Percentiles rank a stretch among this genome's conserved stretches.
Evolutionary conservation across 2,797 vertebrate genomes (phyloP).

Genomic region (Dipus sagitta): DNA sequence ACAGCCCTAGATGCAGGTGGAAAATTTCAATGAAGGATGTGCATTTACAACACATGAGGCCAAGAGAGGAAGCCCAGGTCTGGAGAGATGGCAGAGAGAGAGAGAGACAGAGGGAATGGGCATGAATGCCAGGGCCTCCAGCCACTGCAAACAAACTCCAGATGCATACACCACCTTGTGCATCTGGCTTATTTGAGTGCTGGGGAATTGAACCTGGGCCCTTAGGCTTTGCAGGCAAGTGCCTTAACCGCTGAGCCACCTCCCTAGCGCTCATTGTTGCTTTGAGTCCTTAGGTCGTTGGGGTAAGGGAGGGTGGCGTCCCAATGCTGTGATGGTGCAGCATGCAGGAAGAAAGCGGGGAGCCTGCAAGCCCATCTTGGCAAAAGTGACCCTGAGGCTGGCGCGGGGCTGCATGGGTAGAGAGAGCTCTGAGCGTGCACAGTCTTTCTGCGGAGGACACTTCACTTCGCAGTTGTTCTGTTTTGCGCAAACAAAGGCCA

Average conservation of each 20-base stretch:
- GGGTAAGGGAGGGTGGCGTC: not conserved
- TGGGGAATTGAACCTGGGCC: no score
- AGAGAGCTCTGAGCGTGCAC: accelerated
- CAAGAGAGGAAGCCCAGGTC: not conserved
- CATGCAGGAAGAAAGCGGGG: not conserved
- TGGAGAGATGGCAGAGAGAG: no score
- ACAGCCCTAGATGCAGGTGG: no score
- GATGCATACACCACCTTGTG: no score
- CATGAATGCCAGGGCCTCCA: no score
- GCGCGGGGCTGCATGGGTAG: accelerated
- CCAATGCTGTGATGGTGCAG: not conserved
- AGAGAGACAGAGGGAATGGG: no score
- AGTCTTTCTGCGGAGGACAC: no score
- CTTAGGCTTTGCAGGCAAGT: no score
- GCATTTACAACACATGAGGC: not conserved
- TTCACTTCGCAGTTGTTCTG: not conserved
- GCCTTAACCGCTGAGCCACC: no score
- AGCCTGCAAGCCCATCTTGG: not conserved
- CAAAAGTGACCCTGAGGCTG: accelerated
- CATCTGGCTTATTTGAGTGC: no score
- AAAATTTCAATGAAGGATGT: accelerated
- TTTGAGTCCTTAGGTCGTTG: not conserved
- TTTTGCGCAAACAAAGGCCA: slow-evolving; percentile 1
- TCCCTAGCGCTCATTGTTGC: not conserved
- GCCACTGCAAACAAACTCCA: no score